Evolutionary conservation across 2,888 invertebrate species (phyloP).

Genomic region (Campaea margaritaria): DNA sequence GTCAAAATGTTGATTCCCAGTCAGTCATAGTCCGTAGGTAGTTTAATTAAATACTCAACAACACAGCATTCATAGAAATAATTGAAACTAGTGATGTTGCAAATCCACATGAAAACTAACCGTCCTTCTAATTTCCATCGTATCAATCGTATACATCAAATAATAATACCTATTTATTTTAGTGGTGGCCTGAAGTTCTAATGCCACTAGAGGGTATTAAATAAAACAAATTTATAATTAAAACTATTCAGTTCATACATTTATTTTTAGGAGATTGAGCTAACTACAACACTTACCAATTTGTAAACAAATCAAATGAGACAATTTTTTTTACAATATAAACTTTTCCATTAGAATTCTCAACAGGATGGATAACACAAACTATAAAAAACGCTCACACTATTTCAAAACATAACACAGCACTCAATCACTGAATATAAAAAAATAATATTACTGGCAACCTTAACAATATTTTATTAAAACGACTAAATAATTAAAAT

Average conservation of each 20-base stretch:
- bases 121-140: too few species aligned
- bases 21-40: too few species aligned
- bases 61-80: too few species aligned
- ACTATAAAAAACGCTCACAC: slow-evolving; percentile 50
- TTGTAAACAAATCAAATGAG: slow-evolving; percentile 19
- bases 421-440: slow-evolving; percentile 65
- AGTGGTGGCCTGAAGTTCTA: too few species aligned
- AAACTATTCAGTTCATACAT: slow-evolving; percentile 39
- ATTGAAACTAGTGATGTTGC: too few species aligned
- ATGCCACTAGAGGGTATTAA: background rate
- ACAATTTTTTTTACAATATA: slow-evolving; percentile 24
- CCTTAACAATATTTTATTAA: slow-evolving; percentile 39
- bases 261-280: slow-evolving; percentile 42
- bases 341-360: slow-evolving; percentile 39
- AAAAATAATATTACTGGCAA: slow-evolving; percentile 57
- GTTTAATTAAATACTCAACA: too few species aligned
- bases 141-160: too few species aligned
- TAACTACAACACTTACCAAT: slow-evolving; percentile 34
- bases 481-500: slow-evolving; percentile 27
- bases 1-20: too few species aligned
- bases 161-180: too few species aligned
- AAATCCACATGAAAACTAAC: too few species aligned
- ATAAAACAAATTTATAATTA: slow-evolving; percentile 26
- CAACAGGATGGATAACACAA: slow-evolving; percentile 40
- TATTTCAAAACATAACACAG: slow-evolving; percentile 67